Percentiles rank a stretch among this genome's conserved stretches.
Evolutionary conservation across 2,797 vertebrate genomes (phyloP).

Genomic region (Cephalopachus bancanus): DNA sequence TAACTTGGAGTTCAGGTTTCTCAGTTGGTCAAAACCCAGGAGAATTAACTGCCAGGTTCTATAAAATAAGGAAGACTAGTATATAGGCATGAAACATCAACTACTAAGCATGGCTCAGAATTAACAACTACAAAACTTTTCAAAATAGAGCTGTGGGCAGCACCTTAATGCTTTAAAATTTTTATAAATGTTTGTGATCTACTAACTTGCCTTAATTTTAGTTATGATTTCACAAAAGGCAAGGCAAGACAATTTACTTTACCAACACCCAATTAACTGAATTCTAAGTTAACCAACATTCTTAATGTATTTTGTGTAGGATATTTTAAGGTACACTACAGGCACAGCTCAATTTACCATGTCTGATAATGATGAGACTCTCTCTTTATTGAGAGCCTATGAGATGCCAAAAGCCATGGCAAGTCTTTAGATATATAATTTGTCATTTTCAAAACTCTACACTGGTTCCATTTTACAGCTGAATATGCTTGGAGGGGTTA

Average conservation of each 20-base stretch:
- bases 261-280: not conserved
- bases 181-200: not conserved
- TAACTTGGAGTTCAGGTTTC: conserved; percentile 11
- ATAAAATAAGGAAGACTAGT: not conserved
- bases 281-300: conserved; percentile 25
- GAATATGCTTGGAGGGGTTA: not conserved
- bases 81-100: not conserved
- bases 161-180: not conserved
- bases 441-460: conserved; percentile 45
- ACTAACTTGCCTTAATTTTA: conserved; percentile 20
- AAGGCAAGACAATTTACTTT: conserved; percentile 43
- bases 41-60: not conserved
- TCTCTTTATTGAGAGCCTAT: not conserved
- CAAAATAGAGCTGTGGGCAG: not conserved
- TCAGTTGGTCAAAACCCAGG: conserved; percentile 3
- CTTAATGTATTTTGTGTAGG: not conserved
- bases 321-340: not conserved
- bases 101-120: not conserved
- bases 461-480: not conserved
- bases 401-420: not conserved
- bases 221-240: conserved; percentile 21
- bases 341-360: conserved; percentile 6
- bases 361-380: not conserved
- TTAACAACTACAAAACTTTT: conserved; percentile 11
- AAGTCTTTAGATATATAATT: not conserved